Base-by-base conservation (phyloP, 2,888 invertebrate genomes). In the Diaperis boleti region DNA sequence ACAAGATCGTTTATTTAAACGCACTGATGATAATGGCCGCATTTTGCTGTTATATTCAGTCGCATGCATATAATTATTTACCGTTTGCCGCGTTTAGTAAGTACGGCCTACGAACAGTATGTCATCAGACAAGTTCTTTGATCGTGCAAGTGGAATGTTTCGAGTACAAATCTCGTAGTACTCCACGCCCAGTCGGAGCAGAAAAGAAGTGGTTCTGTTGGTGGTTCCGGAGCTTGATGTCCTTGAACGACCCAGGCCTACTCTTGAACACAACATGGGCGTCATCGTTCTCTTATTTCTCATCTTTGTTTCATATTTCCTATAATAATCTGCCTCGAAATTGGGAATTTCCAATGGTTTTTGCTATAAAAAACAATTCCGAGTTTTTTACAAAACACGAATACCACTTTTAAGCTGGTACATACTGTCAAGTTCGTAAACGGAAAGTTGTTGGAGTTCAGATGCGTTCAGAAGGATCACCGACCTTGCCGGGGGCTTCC, bases 161-260 rank as follows among this genome's bases (percentile, higher is more conserved):
- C 61, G 65, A 65, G 69, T 68, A 61, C 64, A 67, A 52, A 68
- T 59, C 68, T 68, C 64, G 68, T 67, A 64, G 60, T 68, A 69
- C 66, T 66, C 65, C 65, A 61, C 63, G 33, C 60, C 57, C 54
- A 47, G 50, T 39, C 45, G 62, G 60, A 65, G 65, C 65, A 64
- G 65, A 63, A 61, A 63, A 67, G 67, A 68, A 60, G 65, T 45
- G 47, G 54, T 62, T 68, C 44, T 63, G 75, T n/a, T n/a, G n/a
- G n/a, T n/a, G n/a, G n/a, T 77, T 77, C 78, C 75, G 77, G 76
- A 72, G 74, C 68, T 63, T 15, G 77, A 70, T 76, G 77, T 74
- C 78, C 78, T 78, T 78, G 77, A 77, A 78, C 76, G 75, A 74
- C 76, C 76, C 76, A 74, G 74, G 76, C 76, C 75, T 76, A 75